Evolutionary conservation across 1,140 invertebrate genomes (phyloP), one percentile per base, ranked within the genome.

Genomic region (Diorhabda carinulata): DNA sequence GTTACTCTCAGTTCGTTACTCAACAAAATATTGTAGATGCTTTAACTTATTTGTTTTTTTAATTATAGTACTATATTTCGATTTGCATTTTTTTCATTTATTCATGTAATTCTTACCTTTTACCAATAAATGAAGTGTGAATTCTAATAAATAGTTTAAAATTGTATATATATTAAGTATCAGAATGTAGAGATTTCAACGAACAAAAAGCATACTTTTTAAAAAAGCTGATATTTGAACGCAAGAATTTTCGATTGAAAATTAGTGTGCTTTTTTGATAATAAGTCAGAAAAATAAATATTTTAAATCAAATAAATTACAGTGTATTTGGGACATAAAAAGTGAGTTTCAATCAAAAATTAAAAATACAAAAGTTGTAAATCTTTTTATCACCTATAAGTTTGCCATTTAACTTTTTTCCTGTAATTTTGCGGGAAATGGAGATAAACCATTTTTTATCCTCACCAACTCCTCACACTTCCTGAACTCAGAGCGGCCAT

Each of bases 1-100:
- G 43, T 66, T 66, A 42, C 64, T 66, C 56, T 66, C n/a, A 45
- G 42, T 66, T 58, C 47, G 43, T 64, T 63, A 44, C 42, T 47
- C 56, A 45, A n/a, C 65, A 25, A 57, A 64, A 57, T 5, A 52
- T 59, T 63, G 61, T 10, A 69, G 61, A 60, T 64, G 67, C 9
- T 69, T 52, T 52, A 9, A 52, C 8, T 52, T 52, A 25, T 25
- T 25, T 25, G 25, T 25, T 25, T 25, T 25, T 25, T 25, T 25
- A 25, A 25, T 25, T 25, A 25, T 25, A 25, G 25, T 25, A 25
- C 0, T 25, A 25, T 25, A 25, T 52, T 52, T 5, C 45, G 5
- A 52, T 6, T 52, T 52, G 45, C 5, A 52, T 2, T 52, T 52
- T 52, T 52, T 52, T 1, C 5, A 52, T 6, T 52, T 9, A 9